Evolutionary conservation across 2,797 vertebrate genomes (phyloP).

Genomic region (Hippocampus kuda): DNA sequence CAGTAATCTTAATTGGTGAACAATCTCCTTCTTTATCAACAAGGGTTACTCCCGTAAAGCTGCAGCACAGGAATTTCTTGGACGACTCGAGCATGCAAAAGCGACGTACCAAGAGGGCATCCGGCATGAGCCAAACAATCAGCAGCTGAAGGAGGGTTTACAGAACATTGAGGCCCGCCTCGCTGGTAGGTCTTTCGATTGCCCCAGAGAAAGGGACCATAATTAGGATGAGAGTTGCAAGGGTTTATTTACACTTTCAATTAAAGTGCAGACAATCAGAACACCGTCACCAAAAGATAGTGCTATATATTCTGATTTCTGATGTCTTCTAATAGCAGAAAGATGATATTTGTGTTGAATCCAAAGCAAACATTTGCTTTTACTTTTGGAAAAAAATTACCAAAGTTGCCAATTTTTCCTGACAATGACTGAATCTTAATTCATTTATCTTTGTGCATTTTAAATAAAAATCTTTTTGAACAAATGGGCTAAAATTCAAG

Average conservation of each 20-base stretch:
- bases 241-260: not conserved
- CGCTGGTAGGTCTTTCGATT: slow-evolving; percentile 57
- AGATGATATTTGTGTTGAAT: too few relatives aligned
- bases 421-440: too few relatives aligned
- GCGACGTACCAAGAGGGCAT: slow-evolving; percentile 83
- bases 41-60: slow-evolving; percentile 94
- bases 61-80: slow-evolving; percentile 84
- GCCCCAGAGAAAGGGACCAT: not conserved
- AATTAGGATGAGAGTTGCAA: not conserved
- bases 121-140: slow-evolving; percentile 74
- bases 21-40: not conserved
- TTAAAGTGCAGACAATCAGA: not conserved
- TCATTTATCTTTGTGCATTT: too few relatives aligned
- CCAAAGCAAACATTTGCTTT: too few relatives aligned
- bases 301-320: too few relatives aligned
- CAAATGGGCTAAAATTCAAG: too few relatives aligned
- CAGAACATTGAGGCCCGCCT: slow-evolving; percentile 75
- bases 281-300: too few relatives aligned
- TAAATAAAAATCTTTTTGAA: too few relatives aligned
- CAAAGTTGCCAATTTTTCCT: too few relatives aligned
- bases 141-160: slow-evolving; percentile 74
- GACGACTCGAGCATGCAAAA: slow-evolving; percentile 84
- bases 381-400: too few relatives aligned
- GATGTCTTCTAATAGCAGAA: too few relatives aligned
- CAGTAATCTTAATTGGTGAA: not conserved